Conservation (phyloP, 2,888 invertebrate genomes). For the Caenorhabditis becei region DNA sequence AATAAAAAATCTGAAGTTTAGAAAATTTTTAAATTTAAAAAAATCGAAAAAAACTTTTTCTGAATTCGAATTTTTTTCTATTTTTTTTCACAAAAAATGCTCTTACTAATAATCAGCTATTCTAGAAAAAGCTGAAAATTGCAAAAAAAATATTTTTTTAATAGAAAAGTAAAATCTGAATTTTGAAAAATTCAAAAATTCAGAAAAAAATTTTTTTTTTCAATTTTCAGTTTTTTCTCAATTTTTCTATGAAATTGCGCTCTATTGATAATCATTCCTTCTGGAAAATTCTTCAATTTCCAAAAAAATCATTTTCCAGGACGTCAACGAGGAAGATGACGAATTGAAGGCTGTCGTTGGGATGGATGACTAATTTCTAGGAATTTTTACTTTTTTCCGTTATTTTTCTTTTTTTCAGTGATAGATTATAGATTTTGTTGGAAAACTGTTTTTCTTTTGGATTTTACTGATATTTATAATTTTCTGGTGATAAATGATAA, state of each 20-base stretch:
- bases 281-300: too few relatives aligned
- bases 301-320: constrained; percentile 68
- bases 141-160: too few relatives aligned
- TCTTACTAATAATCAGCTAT: too few relatives aligned
- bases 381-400: background rate
- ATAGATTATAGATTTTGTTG: background rate
- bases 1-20: background rate
- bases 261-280: background rate
- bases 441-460: background rate
- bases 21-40: background rate
- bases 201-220: background rate
- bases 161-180: too few relatives aligned
- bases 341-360: constrained; percentile 70
- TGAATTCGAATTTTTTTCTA: too few relatives aligned
- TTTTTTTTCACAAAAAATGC: too few relatives aligned
- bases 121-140: too few relatives aligned
- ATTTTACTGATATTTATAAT: too few relatives aligned
- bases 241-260: background rate
- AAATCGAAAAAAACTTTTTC: constrained; percentile 9
- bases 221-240: background rate
- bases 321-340: constrained; percentile 74
- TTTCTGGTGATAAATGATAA: too few relatives aligned
- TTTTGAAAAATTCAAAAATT: background rate
- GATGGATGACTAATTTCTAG: constrained; percentile 69
- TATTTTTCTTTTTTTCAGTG: too few relatives aligned